Evolutionary conservation across 1,140 invertebrate genomes (phyloP), one percentile per base, ranked within the genome.

Genomic region (Chironomus tepperi): DNA sequence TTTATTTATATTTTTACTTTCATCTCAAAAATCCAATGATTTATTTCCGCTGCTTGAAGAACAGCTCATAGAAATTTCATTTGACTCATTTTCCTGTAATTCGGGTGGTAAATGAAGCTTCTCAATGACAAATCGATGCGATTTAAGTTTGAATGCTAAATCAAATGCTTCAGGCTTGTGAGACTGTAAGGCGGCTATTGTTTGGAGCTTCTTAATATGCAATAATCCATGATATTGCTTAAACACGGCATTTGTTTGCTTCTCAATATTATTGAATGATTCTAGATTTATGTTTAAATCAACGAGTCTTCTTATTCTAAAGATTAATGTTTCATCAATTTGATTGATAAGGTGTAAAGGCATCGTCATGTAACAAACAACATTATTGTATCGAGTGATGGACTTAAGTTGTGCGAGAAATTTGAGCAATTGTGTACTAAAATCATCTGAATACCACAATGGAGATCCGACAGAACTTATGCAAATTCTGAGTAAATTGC

Each of bases 51-150:
- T 21, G 65, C 65, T 21, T 70, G 65, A 57, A 1, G 47, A 19
- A 70, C 65, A 70, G 18, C 65, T 70, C 65, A 70, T 70, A 21
- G 65, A 70, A 19, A 70, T 70, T 19, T 70, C 65, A 18, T 15
- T 18, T 18, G 65, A 21, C n/a, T 70, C 65, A 21, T 70, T 70
- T 18, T 70, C 65, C 8, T 70, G 65, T 6, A 70, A 16, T 70
- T 70, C 88, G 83, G 93, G 93, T n/a, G 93, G 93, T 75, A 96
- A 83, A 84, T 95, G 93, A 72, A 95, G 79, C 79, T 92, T 89
- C 85, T 94, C 92, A 77, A 96, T 93, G 3, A 89, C 80, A 80
- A 96, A 94, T 81, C 91, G 93, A 83, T 93, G 94, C 78, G 92
- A 87, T 74, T 89, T 87, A 72, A 95, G 81, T 83, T 94, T 95